Conservation (phyloP, 2,888 invertebrate species). For the Podabrus alpinus region DNA sequence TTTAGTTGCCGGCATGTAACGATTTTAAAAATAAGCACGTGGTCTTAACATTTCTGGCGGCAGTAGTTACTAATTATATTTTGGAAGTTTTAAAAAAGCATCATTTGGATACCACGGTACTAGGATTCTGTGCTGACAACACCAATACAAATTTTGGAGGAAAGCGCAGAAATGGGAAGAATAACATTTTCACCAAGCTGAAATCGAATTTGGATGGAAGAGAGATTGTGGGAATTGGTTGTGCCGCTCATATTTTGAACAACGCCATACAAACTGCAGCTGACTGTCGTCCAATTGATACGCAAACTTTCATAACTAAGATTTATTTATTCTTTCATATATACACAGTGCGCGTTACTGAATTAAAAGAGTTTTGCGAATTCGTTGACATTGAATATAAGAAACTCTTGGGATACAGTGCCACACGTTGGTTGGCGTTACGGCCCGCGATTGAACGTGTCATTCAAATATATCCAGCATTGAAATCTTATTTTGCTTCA, state of each 20-base stretch:
- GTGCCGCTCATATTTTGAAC: conserved; percentile 16
- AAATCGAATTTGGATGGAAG: background rate
- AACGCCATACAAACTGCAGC: conserved; percentile 17
- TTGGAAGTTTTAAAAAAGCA: conserved; percentile 2
- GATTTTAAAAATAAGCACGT: no score
- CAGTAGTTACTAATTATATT: conserved; percentile 4
- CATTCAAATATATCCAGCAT: no score
- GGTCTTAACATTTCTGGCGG: no score
- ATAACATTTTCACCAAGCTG: background rate
- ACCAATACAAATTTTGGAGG: conserved; percentile 24
- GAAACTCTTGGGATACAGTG: background rate
- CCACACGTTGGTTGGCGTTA: background rate
- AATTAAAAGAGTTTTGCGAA: background rate
- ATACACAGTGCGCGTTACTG: background rate
- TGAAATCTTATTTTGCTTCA: no score
- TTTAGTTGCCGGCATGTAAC: no score
- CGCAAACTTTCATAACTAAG: conserved; percentile 8
- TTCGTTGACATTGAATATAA: background rate
- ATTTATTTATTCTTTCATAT: conserved; percentile 1
- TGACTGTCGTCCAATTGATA: conserved; percentile 11
- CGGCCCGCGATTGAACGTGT: background rate
- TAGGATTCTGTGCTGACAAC: conserved; percentile 14
- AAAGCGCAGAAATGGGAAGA: conserved; percentile 5
- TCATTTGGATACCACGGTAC: conserved; percentile 5
- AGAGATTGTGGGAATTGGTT: conserved; percentile 15